These are phyloP conservation scores for Paracentrotus lividus DNA, from an alignment of 53 echinoderm and acorn worm species.

Conservation along the genomic window DNA sequence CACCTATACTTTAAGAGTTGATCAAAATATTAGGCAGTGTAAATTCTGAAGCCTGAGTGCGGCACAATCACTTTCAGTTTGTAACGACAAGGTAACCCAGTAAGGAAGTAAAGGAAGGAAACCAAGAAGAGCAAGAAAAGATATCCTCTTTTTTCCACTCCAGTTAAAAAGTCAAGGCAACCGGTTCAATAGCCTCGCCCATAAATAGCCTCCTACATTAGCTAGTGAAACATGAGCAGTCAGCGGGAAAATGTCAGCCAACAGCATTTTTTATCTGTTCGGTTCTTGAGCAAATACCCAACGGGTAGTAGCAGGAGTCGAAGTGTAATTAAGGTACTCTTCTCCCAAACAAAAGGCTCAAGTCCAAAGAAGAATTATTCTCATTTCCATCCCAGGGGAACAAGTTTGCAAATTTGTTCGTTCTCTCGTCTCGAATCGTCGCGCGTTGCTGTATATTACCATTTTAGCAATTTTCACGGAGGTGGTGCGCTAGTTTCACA, in stretches of 20 bases:
- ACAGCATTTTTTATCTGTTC: slow-evolving; percentile 24
- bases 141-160: slow-evolving; percentile 26
- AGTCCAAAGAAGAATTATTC: not conserved
- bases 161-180: slow-evolving; percentile 35
- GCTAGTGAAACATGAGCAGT: slow-evolving; percentile 28
- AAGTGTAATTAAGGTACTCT: not conserved
- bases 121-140: not conserved
- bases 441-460: not conserved
- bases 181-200: slow-evolving; percentile 5
- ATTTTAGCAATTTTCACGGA: not conserved
- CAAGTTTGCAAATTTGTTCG: slow-evolving; percentile 9
- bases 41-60: not conserved
- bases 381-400: not conserved
- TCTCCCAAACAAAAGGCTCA: not conserved
- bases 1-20: not conserved
- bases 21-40: not conserved
- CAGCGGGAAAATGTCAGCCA: slow-evolving; percentile 15
- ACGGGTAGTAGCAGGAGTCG: not conserved
- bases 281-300: slow-evolving; percentile 18
- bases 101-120: not conserved
- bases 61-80: not conserved
- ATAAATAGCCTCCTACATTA: slow-evolving; percentile 8
- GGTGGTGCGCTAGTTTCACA: not conserved
- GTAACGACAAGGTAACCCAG: not conserved
- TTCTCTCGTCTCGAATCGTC: not conserved